Percentiles rank a stretch among this genome's conserved stretches.
Evolutionary conservation across 2,113 vertebrate species (phyloP).

Genomic region (Pterocles gutturalis): DNA sequence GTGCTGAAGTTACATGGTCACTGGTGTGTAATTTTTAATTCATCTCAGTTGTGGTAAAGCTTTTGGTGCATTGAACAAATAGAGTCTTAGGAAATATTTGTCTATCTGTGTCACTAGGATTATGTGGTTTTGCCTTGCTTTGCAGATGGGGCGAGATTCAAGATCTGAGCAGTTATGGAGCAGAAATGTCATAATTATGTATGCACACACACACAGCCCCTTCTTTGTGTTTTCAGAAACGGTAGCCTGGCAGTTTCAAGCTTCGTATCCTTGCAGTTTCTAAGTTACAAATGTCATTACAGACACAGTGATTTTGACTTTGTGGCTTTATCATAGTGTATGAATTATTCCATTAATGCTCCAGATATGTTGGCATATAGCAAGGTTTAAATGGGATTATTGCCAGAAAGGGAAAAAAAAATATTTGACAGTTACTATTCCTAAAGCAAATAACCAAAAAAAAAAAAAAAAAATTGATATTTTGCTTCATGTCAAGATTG

Average conservation of each 20-base stretch:
- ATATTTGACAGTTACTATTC: background rate
- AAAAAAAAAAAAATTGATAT: background rate
- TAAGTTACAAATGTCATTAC: background rate
- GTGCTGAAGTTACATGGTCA: background rate
- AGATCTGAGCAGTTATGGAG: background rate
- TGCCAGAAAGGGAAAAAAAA: background rate
- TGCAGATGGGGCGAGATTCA: background rate
- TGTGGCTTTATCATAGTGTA: background rate
- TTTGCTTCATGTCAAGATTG: background rate
- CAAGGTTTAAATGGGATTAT: background rate
- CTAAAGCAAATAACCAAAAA: background rate
- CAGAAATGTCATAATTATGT: background rate
- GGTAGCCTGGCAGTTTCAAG: background rate
- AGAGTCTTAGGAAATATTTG: background rate
- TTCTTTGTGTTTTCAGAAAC: background rate
- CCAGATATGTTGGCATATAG: background rate
- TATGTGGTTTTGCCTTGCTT: background rate
- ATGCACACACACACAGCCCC: fast-evolving
- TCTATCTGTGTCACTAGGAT: background rate
- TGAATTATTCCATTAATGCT: background rate
- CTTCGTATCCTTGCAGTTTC: background rate
- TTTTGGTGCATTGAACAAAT: background rate
- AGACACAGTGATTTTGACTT: background rate
- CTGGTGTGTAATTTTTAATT: background rate
- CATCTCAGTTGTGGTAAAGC: background rate